Evolutionary conservation across 2,113 vertebrate genomes (phyloP), one percentile per base, ranked within the genome.

Genomic region (Elephas maximus): DNA sequence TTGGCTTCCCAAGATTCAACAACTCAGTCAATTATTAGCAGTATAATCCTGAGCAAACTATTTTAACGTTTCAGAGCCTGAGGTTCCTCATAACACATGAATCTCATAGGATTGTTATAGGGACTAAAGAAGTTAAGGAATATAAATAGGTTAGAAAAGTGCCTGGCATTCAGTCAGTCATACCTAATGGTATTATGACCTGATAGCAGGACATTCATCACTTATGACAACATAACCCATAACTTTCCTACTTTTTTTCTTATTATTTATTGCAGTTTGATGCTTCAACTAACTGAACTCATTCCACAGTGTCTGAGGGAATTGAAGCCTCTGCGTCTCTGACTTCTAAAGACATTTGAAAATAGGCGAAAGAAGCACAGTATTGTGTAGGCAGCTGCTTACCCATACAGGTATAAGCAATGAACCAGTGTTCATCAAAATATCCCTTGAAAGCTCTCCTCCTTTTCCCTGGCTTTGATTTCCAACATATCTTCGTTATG

Each of bases 331-430:
- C 33, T 71, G 11, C 21, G 45, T 83, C 26, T 65, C 30, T 88
- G n/a, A 96, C 67, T 79, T 91, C 57, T 76, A 87, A 94, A 83
- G 81, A 8, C n/a, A 71, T 17, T 11, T 65, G 53, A 67, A 83
- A 69, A 71, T 9, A 78, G 30, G 37, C 17, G n/a, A 81, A 41
- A 45, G 93, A 23, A 74, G 6, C 21, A 51, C 60, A 86, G n/a
- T 0, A 14, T 8, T 41, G 7, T 53, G 44, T 65, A 65, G 67
- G 18, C 30, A 24, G 26, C 30, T 48, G 15, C 69, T n/a, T 77
- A 79, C n/a, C 37, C 24, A 88, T 5, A 41, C 33, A 57, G 5
- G 2, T 48, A 67, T 17, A 53, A 2, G 23, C 65, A 93, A 4
- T 7, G 2, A 37, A 45, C 4, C 26, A 0, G 24, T 28, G 24